Evolutionary conservation across 2,888 invertebrate genomes (phyloP).

Genomic region (Chrysolina haemoptera): DNA sequence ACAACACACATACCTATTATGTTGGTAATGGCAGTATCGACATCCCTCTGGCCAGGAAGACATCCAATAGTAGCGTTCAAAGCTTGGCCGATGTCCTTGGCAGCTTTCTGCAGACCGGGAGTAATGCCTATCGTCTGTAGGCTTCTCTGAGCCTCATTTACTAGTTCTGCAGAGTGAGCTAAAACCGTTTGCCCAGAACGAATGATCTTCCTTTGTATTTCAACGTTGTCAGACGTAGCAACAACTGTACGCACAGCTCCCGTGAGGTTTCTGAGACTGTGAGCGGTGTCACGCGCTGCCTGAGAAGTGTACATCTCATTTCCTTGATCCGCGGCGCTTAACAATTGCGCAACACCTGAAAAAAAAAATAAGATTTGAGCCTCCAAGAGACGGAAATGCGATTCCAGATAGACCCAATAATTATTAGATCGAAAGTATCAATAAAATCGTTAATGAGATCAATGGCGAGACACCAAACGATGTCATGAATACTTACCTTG

Average conservation of each 20-base stretch:
- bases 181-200: slow-evolving; percentile 80
- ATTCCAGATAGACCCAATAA: too few species aligned
- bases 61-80: slow-evolving; percentile 84
- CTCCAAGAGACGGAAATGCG: too few species aligned
- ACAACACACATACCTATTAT: slow-evolving; percentile 72
- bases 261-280: slow-evolving; percentile 81
- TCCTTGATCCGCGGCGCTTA: slow-evolving; percentile 87
- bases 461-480: too few species aligned
- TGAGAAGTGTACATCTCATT: slow-evolving; percentile 86
- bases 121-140: slow-evolving; percentile 78
- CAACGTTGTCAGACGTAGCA: slow-evolving; percentile 77
- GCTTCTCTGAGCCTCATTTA: slow-evolving; percentile 81
- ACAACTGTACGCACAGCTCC: slow-evolving; percentile 80
- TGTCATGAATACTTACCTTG: slow-evolving; percentile 78
- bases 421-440: too few species aligned
- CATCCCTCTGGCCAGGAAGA: slow-evolving; percentile 93
- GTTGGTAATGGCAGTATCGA: slow-evolving; percentile 89
- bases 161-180: slow-evolving; percentile 51
- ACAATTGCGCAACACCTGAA: slow-evolving; percentile 83
- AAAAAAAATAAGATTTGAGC: neutral
- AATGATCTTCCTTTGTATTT: slow-evolving; percentile 74
- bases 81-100: slow-evolving; percentile 77
- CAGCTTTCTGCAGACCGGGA: slow-evolving; percentile 80
- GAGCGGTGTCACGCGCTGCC: slow-evolving; percentile 86
- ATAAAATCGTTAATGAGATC: too few species aligned